These are phyloP conservation scores for Psix sp. DNA, from an alignment of 1,140 invertebrate species.

Conservation along the genomic window DNA sequence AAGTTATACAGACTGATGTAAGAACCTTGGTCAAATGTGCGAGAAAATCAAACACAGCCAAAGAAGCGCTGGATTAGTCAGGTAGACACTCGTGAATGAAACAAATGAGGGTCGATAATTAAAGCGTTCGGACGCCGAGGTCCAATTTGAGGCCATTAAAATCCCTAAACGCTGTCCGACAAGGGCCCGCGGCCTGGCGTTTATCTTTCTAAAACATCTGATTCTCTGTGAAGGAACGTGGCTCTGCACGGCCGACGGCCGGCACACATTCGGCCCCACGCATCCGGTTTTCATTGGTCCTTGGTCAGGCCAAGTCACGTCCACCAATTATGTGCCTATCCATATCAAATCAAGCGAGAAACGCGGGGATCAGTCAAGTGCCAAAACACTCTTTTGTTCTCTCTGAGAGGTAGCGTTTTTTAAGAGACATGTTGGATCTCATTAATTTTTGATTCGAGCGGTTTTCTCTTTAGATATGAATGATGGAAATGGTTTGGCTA, in stretches of 20 bases:
- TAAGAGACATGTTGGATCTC: slow-evolving; percentile 13
- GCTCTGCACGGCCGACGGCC: slow-evolving; percentile 51
- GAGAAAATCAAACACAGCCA: slow-evolving; percentile 32
- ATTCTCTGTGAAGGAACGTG: slow-evolving; percentile 47
- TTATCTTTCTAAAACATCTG: slow-evolving; percentile 64
- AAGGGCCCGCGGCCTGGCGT: slow-evolving; percentile 50
- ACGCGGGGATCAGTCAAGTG: slow-evolving; percentile 25
- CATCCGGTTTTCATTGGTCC: slow-evolving; percentile 36
- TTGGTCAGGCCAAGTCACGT: no score
- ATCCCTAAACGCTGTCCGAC: slow-evolving; percentile 64
- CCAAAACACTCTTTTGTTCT: slow-evolving; percentile 24
- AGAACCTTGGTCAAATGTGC: slow-evolving; percentile 23
- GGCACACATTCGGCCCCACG: slow-evolving; percentile 19
- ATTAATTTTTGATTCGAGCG: no score
- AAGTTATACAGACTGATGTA: slow-evolving; percentile 31
- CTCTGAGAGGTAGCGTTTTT: slow-evolving; percentile 9
- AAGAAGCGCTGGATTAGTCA: slow-evolving; percentile 14
- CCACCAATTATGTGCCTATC: slow-evolving; percentile 37
- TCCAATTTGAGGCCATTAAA: slow-evolving; percentile 66
- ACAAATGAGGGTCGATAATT: slow-evolving; percentile 66
- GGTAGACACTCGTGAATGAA: slow-evolving; percentile 61
- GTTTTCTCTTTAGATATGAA: slow-evolving; percentile 5
- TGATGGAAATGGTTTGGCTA: background rate
- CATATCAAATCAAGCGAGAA: slow-evolving; percentile 40
- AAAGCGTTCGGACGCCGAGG: slow-evolving; percentile 61